Base-by-base conservation (phyloP, 2,888 invertebrate genomes). In the Cephonodes hylas region DNA sequence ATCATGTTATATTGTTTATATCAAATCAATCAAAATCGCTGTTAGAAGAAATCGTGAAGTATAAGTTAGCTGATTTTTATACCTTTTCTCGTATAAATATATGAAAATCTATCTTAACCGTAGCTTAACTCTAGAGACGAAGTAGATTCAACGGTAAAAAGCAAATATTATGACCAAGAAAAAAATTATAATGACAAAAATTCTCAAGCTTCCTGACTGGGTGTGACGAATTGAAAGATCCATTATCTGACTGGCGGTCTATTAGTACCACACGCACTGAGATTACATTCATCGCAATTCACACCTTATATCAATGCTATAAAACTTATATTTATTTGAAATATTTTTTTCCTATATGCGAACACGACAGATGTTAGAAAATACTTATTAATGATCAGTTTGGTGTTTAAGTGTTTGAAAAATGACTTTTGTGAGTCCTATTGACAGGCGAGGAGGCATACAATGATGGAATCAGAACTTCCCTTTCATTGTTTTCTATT, bases 341-440 rank as follows among this genome's bases (percentile, higher is more conserved):
- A 2, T 4, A 22, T 10, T 31, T 15, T 1, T 2, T 8, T 31
- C 10, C 10, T 31, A 31, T 53, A 27, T 10, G 31, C n/a, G 10
- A 31, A 53, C 18, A 18, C 53, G 75, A 84, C 85, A 87, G 86
- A 87, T 87, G 86, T 72, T 69, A 67, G 79, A 84, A 83, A 86
- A 85, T 84, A 83, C 79, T 73, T 83, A 86, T 85, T 83, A 85
- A 87, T 86, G 85, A 81, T 80, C 65, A 66, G 60, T 76, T 76
- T 79, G 77, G 76, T 78, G 76, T 73, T 75, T 71, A 75, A 75
- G 80, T 81, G 56, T 58, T 63, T 63, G 18, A 61, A 64, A 63
- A 65, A 62, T 58, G 58, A 61, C 59, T 53, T 63, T 45, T 59
- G 10, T 15, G 48, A 48, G 10, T 53, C n/a, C 22, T 58, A 58